Evolutionary conservation across 2,113 vertebrate genomes (phyloP).

Genomic region (Tetraodon nigroviridis): DNA sequence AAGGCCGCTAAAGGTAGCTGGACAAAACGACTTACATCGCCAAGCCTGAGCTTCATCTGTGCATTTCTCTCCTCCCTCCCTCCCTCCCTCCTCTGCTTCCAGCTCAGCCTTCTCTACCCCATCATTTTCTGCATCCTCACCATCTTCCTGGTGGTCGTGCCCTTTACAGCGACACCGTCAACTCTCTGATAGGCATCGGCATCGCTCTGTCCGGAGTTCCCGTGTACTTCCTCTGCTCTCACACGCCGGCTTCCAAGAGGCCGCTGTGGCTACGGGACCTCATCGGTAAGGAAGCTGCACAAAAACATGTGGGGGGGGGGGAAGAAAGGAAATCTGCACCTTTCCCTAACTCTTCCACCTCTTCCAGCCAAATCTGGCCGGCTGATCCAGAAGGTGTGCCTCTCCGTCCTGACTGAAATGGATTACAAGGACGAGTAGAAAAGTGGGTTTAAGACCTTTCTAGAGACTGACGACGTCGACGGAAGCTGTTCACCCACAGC

Average conservation of each 20-base stretch:
- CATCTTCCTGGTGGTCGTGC: conserved; percentile 87
- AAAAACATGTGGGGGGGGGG: neutral
- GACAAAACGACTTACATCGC: neutral
- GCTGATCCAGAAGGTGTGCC: conserved; percentile 82
- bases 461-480: neutral
- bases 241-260: conserved; percentile 75
- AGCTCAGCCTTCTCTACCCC: conserved; percentile 86
- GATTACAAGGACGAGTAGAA: conserved; percentile 70
- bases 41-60: neutral
- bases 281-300: conserved; percentile 70
- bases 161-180: conserved; percentile 87
- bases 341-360: neutral
- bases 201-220: conserved; percentile 87
- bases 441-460: neutral
- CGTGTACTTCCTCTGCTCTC: conserved; percentile 82
- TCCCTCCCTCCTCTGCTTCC: conserved; percentile 8
- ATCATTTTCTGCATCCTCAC: conserved; percentile 87
- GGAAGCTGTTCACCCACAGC: neutral
- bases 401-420: conserved; percentile 84
- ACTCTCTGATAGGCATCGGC: conserved; percentile 85
- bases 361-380: conserved; percentile 64
- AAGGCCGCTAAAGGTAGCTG: conserved; percentile 82
- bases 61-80: neutral
- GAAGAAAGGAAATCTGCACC: neutral
- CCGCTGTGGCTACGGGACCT: conserved; percentile 70